Evolutionary conservation across 2,113 vertebrate species (phyloP).

Genomic region (Rhabdomys dilectus): DNA sequence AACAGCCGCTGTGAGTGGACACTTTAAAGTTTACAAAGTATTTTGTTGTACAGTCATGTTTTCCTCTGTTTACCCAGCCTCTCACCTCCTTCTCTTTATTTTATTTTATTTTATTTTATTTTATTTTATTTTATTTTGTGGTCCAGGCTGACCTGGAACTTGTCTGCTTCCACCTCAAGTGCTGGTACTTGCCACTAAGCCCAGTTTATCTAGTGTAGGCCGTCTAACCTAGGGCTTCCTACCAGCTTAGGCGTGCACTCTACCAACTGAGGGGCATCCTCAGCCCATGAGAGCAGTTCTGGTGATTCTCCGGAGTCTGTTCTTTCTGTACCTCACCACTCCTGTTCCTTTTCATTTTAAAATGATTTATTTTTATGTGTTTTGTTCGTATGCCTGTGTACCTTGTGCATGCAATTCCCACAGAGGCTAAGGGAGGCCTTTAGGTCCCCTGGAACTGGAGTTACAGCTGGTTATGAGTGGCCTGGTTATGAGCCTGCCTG

Average conservation of each 20-base stretch:
- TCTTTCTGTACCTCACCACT: background rate
- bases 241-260: background rate
- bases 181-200: background rate
- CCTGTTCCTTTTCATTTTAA: background rate
- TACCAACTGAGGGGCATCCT: background rate
- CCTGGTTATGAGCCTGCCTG: too few relatives aligned
- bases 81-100: background rate
- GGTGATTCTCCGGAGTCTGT: too few relatives aligned
- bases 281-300: background rate
- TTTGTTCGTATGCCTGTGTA: background rate
- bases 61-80: background rate
- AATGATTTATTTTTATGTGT: background rate
- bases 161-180: background rate
- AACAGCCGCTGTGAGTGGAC: background rate
- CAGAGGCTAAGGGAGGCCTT: background rate
- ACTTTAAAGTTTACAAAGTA: background rate
- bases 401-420: background rate
- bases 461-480: background rate
- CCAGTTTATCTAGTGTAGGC: too few relatives aligned
- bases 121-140: background rate
- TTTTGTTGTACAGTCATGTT: background rate
- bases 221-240: background rate
- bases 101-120: background rate
- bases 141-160: background rate
- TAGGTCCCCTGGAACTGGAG: background rate